phyloP scores from a whole-genome alignment of 1,140 invertebrate species.

The Chionoecetes opilio region DNA sequence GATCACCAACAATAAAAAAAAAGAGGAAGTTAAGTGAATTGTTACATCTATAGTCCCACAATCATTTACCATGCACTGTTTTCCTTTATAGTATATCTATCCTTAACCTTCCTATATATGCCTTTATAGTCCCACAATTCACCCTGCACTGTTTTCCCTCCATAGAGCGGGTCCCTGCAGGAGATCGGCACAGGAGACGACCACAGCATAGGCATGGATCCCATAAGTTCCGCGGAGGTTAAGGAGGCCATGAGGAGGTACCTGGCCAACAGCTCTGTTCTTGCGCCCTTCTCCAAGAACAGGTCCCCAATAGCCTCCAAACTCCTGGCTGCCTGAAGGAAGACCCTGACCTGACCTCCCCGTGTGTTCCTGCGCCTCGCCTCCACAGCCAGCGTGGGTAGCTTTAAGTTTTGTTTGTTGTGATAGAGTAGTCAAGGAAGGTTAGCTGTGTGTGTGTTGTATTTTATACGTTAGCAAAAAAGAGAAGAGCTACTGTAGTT shows the following conservation, averaged over 20 bases:
- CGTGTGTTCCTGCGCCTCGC: no score
- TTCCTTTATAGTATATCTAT: no score
- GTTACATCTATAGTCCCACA: no score
- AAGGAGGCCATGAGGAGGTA: conserved; percentile 86
- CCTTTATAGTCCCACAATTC: background rate
- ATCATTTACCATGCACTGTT: no score
- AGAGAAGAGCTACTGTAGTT: no score
- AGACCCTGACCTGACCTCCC: no score
- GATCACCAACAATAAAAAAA: no score
- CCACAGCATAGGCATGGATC: conserved; percentile 74
- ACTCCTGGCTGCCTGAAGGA: conserved; percentile 73
- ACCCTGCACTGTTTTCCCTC: background rate
- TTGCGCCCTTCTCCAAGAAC: conserved; percentile 78
- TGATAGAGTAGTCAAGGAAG: background rate
- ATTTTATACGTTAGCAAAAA: no score
- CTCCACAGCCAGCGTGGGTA: no score
- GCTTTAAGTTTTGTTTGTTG: no score
- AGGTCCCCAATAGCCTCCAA: conserved; percentile 70
- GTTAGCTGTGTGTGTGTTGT: background rate
- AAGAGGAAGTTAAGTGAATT: no score
- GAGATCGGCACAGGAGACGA: conserved; percentile 71
- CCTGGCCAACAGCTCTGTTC: conserved; percentile 81
- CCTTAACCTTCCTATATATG: no score
- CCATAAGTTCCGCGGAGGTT: conserved; percentile 86
- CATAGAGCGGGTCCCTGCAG: conserved; percentile 72